Conservation (phyloP, 2,113 vertebrate genomes). For the human region GRCh38 chr1:80348501-80349000, state of each 20-base stretch:
- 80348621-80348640: constrained; percentile 74
- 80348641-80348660: constrained; percentile 65
- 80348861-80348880: constrained; percentile 53
- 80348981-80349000: constrained; percentile 53
- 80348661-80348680: constrained; percentile 67
- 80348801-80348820: constrained; percentile 69
- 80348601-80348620: constrained; percentile 55
- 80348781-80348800: constrained; percentile 70
- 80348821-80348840: constrained; percentile 70
- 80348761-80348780: constrained; percentile 69
- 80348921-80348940: constrained; percentile 59
- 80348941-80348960: constrained; percentile 70
- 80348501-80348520: background rate
- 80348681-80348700: constrained; percentile 71
- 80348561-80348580: constrained; percentile 1
- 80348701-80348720: constrained; percentile 65
- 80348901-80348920: constrained; percentile 57
- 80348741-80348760: constrained; percentile 72
- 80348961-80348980: constrained; percentile 54
- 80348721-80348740: constrained; percentile 71
- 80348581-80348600: constrained; percentile 51
- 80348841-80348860: constrained; percentile 67
- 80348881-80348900: constrained; percentile 53
- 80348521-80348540: background rate
- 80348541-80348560: constrained; percentile 12